Conservation (phyloP, 2,797 vertebrate species). For the Scleropages formosus region DNA sequence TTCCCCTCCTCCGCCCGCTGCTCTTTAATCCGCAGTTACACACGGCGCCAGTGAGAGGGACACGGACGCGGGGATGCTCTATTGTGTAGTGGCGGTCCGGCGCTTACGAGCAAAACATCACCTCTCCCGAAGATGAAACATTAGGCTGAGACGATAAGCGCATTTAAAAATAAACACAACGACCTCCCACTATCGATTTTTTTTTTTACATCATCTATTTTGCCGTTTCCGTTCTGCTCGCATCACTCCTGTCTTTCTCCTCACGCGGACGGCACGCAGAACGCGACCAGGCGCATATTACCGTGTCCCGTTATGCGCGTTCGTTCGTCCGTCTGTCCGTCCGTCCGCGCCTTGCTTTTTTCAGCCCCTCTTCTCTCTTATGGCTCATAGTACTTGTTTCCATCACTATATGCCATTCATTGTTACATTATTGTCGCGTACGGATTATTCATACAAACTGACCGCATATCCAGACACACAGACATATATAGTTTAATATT, state of each 20-base stretch:
- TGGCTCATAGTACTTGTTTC: too few species aligned
- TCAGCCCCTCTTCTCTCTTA: background rate
- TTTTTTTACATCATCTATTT: slow-evolving; percentile 37
- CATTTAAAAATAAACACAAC: background rate
- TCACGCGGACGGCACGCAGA: slow-evolving; percentile 61
- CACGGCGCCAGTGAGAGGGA: slow-evolving; percentile 54
- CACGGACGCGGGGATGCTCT: too few species aligned
- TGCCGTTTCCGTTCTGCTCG: slow-evolving; percentile 29
- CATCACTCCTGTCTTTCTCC: slow-evolving; percentile 39
- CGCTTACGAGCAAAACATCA: slow-evolving; percentile 20
- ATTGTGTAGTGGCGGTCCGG: slow-evolving; percentile 60
- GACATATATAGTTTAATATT: too few species aligned
- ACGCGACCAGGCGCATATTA: slow-evolving; percentile 56
- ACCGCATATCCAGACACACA: too few species aligned
- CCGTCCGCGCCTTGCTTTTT: background rate
- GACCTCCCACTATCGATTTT: slow-evolving; percentile 13
- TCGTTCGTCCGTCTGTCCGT: slow-evolving; percentile 22
- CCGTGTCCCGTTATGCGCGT: slow-evolving; percentile 52
- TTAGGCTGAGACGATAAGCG: background rate
- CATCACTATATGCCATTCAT: too few species aligned
- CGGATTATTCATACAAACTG: too few species aligned
- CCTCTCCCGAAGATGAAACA: slow-evolving; percentile 20
- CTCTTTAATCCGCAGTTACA: slow-evolving; percentile 69
- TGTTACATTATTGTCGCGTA: too few species aligned
- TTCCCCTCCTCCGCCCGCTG: slow-evolving; percentile 42